Conservation (phyloP, 2,888 invertebrate genomes). For the Volucella bombylans region DNA sequence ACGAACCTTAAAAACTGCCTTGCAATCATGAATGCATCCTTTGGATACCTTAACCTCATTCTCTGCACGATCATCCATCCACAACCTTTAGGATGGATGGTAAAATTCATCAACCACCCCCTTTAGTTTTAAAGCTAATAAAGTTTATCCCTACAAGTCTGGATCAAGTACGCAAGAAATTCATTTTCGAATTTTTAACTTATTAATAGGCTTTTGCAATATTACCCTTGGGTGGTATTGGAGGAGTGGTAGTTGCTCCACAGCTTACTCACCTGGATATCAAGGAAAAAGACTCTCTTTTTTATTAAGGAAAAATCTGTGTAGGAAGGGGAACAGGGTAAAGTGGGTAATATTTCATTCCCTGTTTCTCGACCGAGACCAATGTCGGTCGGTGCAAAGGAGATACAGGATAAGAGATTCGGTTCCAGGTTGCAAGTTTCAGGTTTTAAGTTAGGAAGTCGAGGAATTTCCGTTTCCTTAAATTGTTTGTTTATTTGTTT, state of each 20-base stretch:
- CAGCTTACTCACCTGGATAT: conserved; percentile 22
- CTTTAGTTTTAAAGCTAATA: conserved; percentile 17
- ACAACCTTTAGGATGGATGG: too few species aligned
- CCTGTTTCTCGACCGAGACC: not conserved
- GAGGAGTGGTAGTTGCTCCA: not conserved
- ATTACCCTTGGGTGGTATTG: conserved; percentile 4
- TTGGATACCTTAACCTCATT: too few species aligned
- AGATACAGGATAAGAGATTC: conserved; percentile 54
- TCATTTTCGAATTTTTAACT: conserved; percentile 39
- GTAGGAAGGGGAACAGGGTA: not conserved
- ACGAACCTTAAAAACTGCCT: not conserved
- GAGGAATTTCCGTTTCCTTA: conserved; percentile 66
- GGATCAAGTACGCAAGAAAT: conserved; percentile 22
- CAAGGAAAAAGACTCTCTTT: conserved; percentile 4
- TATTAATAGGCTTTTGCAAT: conserved; percentile 43
- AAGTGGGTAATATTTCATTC: conserved; percentile 12
- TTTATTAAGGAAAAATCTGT: not conserved
- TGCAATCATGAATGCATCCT: not conserved
- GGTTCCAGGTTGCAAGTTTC: too few species aligned
- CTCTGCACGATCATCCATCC: too few species aligned
- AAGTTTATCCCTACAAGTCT: not conserved
- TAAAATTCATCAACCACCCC: not conserved
- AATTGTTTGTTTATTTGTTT: conserved; percentile 72
- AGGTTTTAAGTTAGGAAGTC: too few species aligned
- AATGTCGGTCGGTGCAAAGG: conserved; percentile 8